Evolutionary conservation across 2,113 vertebrate genomes (phyloP).

Genomic region (Solenodon paradoxus): DNA sequence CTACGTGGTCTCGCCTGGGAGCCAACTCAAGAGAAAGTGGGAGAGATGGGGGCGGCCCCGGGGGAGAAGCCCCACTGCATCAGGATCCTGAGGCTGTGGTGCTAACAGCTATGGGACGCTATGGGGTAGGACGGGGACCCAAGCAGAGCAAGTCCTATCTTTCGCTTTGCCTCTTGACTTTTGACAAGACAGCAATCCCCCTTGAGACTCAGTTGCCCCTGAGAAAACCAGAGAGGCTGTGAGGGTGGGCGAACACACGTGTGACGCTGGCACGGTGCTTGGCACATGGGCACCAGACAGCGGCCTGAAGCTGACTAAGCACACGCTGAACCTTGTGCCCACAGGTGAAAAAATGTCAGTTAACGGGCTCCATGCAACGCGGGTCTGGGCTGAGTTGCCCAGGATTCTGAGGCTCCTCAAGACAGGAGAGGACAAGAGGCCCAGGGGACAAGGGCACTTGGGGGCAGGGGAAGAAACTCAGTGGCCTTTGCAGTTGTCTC

Average conservation of each 20-base stretch:
- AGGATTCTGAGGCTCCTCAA: not conserved
- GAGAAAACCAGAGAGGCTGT: no score
- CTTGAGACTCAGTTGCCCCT: no score
- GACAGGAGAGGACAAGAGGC: not conserved
- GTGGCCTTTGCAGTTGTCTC: not conserved
- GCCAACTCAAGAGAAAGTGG: not conserved
- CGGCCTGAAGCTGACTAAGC: not conserved
- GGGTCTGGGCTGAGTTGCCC: not conserved
- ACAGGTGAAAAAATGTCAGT: not conserved
- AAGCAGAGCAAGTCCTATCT: no score
- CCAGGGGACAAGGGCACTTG: not conserved
- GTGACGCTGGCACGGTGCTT: not conserved
- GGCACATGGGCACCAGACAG: not conserved
- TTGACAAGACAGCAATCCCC: no score
- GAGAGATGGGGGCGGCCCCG: not conserved
- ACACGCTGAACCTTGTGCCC: not conserved
- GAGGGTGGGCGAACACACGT: not conserved
- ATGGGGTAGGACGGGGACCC: no score
- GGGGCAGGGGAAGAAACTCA: not conserved
- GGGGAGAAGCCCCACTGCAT: not conserved
- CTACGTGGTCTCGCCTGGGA: not conserved
- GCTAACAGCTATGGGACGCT: no score
- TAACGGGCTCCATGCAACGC: fast-evolving
- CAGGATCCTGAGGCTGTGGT: not conserved
- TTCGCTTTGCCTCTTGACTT: no score